Evolutionary conservation across 2,797 vertebrate species (phyloP).

Genomic region (Pseudomugil gertrudae): DNA sequence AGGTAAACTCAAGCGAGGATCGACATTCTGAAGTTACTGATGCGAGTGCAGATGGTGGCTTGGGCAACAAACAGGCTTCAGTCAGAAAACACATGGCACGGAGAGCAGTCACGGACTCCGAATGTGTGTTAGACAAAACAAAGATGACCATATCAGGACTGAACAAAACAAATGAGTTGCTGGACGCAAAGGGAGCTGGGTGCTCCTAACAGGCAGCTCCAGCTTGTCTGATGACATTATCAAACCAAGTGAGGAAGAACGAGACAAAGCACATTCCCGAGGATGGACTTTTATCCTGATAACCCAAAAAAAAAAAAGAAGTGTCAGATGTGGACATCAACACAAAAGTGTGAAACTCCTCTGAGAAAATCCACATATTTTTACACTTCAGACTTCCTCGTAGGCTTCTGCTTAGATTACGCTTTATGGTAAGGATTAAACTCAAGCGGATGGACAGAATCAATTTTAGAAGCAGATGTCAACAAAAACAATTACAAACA

Average conservation of each 20-base stretch:
- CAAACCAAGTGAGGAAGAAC: slow-evolving; percentile 48
- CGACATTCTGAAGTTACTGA: slow-evolving; percentile 52
- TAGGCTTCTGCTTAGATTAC: neutral
- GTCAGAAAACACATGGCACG: slow-evolving; percentile 45
- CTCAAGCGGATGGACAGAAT: neutral
- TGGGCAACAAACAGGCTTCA: slow-evolving; percentile 43
- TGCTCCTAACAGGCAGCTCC: slow-evolving; percentile 35
- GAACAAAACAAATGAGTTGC: slow-evolving; percentile 61
- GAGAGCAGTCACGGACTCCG: slow-evolving; percentile 33
- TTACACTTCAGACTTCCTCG: neutral
- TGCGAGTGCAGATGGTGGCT: slow-evolving; percentile 65
- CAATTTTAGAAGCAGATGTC: slow-evolving; percentile 12
- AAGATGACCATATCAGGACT: slow-evolving; percentile 54
- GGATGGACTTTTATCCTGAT: slow-evolving; percentile 1
- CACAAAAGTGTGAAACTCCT: neutral
- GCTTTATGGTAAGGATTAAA: neutral
- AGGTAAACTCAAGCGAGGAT: slow-evolving; percentile 47
- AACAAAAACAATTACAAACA: neutral
- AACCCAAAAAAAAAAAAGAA: slow-evolving; percentile 10
- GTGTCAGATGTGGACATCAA: slow-evolving; percentile 16
- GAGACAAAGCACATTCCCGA: slow-evolving; percentile 38
- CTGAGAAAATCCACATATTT: neutral
- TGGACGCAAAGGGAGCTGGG: slow-evolving; percentile 40
- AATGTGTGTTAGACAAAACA: slow-evolving; percentile 46
- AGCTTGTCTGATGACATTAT: slow-evolving; percentile 66